Evolutionary conservation across 2,888 invertebrate genomes (phyloP).

Genomic region (Patella pellucida): DNA sequence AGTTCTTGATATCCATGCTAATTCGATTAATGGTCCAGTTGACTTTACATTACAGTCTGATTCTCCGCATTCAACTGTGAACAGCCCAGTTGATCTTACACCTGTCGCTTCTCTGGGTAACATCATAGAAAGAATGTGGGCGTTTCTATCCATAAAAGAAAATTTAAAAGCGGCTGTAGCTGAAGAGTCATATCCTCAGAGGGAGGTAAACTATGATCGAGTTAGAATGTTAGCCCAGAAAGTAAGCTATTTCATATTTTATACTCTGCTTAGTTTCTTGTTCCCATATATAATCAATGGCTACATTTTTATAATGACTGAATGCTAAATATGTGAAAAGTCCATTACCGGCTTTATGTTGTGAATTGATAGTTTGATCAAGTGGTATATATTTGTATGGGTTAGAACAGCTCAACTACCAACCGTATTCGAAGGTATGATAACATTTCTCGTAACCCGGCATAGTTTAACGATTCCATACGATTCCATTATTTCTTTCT

Average conservation of each 20-base stretch:
- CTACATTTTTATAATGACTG: neutral
- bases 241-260: conserved; percentile 33
- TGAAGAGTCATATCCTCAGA: conserved; percentile 24
- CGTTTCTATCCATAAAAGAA: conserved; percentile 57
- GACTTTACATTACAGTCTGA: neutral
- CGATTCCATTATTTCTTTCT: too few species aligned
- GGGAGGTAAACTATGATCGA: conserved; percentile 37
- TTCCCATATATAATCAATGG: neutral
- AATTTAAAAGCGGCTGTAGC: conserved; percentile 42
- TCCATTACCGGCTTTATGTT: too few species aligned
- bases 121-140: conserved; percentile 59
- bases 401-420: too few species aligned
- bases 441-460: too few species aligned
- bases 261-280: neutral
- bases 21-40: neutral
- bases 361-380: too few species aligned
- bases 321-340: neutral
- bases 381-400: too few species aligned
- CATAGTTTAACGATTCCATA: too few species aligned
- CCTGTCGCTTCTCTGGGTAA: neutral
- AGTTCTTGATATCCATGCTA: neutral
- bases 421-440: too few species aligned
- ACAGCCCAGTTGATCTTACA: neutral
- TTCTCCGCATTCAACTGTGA: neutral
- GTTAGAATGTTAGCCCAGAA: conserved; percentile 51